Evolutionary conservation across 2,888 invertebrate genomes (phyloP).

Genomic region (Xanthia togata): DNA sequence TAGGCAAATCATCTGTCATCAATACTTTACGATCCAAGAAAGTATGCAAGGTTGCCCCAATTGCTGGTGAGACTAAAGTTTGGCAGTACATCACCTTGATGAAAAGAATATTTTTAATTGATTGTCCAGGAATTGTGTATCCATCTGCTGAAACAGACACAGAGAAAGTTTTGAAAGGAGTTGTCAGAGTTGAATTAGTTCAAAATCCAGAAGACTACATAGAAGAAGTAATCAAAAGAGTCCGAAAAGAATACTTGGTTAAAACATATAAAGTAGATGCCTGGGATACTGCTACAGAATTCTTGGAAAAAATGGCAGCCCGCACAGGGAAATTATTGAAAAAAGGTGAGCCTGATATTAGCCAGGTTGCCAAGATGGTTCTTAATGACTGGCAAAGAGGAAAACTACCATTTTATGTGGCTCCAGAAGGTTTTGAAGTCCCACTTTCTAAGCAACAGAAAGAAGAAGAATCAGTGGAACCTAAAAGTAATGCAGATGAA

Average conservation of each 20-base stretch:
- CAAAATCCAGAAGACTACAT: conserved; percentile 99
- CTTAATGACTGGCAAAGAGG: conserved; percentile 99
- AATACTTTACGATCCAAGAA: conserved; percentile 98
- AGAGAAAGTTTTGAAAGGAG: conserved; percentile 98
- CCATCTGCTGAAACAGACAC: conserved; percentile 98
- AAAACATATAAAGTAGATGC: conserved; percentile 97
- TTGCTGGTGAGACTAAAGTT: conserved; percentile 99
- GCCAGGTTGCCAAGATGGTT: conserved; percentile 97
- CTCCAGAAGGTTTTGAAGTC: conserved; percentile 95
- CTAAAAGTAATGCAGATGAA: conserved; percentile 68
- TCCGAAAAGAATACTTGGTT: conserved; percentile 96
- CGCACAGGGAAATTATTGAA: conserved; percentile 97
- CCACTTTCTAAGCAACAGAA: conserved; percentile 89
- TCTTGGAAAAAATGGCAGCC: conserved; percentile 97
- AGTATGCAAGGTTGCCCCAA: conserved; percentile 99
- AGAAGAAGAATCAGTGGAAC: conserved; percentile 70
- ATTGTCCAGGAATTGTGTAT: conserved; percentile 99
- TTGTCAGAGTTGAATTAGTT: conserved; percentile 98
- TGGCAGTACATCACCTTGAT: conserved; percentile 99
- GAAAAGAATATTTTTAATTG: conserved; percentile 98
- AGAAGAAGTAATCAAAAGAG: conserved; percentile 95
- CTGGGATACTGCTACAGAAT: conserved; percentile 96
- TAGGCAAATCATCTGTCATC: conserved; percentile 99
- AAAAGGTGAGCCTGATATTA: conserved; percentile 98
- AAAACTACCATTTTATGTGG: conserved; percentile 98